Conservation (phyloP, 2,113 vertebrate genomes). For the Apaloderma vittatum region DNA sequence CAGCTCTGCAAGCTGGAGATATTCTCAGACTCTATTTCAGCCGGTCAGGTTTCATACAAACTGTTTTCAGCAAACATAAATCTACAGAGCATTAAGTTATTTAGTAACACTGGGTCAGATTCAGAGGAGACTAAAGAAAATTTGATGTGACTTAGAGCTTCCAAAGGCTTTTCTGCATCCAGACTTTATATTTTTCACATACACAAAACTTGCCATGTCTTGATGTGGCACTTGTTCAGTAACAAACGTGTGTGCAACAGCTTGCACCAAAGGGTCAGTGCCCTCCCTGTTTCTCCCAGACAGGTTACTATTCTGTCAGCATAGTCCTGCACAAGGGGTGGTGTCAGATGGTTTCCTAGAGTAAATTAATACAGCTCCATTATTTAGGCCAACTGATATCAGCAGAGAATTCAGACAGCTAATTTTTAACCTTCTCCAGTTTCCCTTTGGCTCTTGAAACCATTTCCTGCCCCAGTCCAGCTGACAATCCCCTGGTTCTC, state of each 20-base stretch:
- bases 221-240: neutral
- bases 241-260: neutral
- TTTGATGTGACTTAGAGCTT: neutral
- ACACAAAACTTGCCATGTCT: neutral
- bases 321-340: neutral
- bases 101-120: neutral
- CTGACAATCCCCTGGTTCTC: neutral
- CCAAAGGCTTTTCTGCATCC: neutral
- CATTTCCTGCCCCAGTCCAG: neutral
- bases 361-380: conserved; percentile 13
- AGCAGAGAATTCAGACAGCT: conserved; percentile 48
- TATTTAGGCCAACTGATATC: conserved; percentile 29
- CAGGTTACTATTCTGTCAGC: neutral
- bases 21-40: conserved; percentile 26
- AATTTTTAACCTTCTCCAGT: conserved; percentile 49
- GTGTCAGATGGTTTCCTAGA: conserved; percentile 25
- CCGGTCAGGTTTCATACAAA: neutral
- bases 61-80: neutral
- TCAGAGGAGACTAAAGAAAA: neutral
- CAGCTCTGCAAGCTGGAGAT: conserved; percentile 21
- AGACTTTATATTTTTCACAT: neutral
- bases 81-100: neutral
- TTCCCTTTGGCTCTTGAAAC: conserved; percentile 16
- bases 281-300: neutral
- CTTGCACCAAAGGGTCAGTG: neutral